Evolutionary conservation across 2,797 vertebrate species (phyloP).

Genomic region (Crax fasciolata): DNA sequence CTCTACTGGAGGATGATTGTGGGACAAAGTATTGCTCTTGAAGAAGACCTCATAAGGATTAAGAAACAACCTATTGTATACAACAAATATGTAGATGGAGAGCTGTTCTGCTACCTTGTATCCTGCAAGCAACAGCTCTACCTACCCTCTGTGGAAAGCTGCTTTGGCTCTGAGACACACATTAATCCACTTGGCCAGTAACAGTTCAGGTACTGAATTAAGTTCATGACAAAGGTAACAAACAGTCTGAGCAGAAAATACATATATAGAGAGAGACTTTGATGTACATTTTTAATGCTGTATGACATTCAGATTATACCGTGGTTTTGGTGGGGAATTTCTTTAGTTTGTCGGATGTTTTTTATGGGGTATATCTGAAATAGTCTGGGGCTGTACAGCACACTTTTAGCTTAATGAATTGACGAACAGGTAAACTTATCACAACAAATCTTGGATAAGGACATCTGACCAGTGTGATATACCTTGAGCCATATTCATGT

Average conservation of each 20-base stretch:
- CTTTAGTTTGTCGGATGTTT: background rate
- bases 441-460: background rate
- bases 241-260: background rate
- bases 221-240: background rate
- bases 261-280: rapidly evolving
- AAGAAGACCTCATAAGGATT: background rate
- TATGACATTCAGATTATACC: background rate
- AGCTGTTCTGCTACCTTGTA: background rate
- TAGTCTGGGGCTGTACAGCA: background rate
- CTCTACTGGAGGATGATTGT: background rate
- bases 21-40: background rate
- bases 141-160: background rate
- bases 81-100: background rate
- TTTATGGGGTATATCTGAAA: background rate
- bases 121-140: background rate
- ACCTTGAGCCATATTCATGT: background rate
- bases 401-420: background rate
- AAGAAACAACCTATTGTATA: background rate
- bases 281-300: background rate
- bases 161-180: background rate
- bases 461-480: background rate
- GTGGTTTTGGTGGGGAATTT: background rate
- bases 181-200: background rate
- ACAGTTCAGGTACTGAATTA: background rate
- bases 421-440: background rate